A percentile compares a stretch with the other conserved stretches of the same genome.
Evolutionary conservation across 2,797 vertebrate species (phyloP).

Genomic region (Enteromius anoplus): DNA sequence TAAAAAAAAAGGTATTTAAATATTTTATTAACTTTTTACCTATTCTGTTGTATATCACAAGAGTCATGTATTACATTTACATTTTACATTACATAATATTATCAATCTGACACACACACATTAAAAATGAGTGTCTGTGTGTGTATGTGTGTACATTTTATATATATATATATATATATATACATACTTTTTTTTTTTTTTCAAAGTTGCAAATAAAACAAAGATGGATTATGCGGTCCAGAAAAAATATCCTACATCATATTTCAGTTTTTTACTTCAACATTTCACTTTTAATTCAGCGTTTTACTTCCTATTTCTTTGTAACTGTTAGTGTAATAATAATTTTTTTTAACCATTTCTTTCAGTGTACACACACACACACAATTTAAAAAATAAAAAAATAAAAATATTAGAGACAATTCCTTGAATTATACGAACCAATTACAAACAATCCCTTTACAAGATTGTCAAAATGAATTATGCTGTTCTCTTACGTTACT

Average conservation of each 20-base stretch:
- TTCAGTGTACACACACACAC: neutral
- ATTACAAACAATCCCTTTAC: neutral
- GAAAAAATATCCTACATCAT: neutral
- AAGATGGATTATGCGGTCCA: neutral
- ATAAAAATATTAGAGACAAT: neutral
- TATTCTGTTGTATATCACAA: neutral
- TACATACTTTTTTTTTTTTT: neutral
- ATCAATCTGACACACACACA: neutral
- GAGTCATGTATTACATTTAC: neutral
- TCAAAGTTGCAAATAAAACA: neutral
- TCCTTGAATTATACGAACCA: neutral
- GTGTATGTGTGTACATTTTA: too few relatives aligned
- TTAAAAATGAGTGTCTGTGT: too few relatives aligned
- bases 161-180: too few relatives aligned
- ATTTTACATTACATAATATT: neutral
- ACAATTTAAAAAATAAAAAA: neutral
- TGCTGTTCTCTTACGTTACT: neutral
- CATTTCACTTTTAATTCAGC: neutral
- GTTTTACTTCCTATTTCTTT: neutral
- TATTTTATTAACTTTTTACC: neutral
- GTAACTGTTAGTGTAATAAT: neutral
- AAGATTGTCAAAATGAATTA: neutral
- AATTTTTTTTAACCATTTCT: neutral
- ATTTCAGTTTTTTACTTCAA: neutral
- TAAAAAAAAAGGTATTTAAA: neutral